Evolutionary conservation across 1,140 invertebrate species (phyloP).

Genomic region (Aphis craccivora): DNA sequence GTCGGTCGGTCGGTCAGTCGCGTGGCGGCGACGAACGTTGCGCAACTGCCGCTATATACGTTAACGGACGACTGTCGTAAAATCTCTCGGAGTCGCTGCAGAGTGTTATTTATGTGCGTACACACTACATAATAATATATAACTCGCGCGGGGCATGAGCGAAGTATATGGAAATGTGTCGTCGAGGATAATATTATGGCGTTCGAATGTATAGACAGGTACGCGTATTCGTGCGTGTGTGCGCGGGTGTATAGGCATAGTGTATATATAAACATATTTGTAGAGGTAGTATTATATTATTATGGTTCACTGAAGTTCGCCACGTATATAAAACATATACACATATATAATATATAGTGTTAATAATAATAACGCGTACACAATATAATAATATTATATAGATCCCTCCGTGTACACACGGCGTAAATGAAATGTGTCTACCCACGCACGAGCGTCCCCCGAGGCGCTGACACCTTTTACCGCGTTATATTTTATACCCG

Average conservation of each 20-base stretch:
- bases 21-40: background rate
- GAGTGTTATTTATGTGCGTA: background rate
- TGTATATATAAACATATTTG: no score
- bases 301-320: no score
- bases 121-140: background rate
- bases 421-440: background rate
- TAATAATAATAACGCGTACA: background rate
- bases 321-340: background rate
- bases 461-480: constrained; percentile 51
- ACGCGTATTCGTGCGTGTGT: no score
- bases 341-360: no score
- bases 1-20: background rate
- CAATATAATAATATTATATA: background rate
- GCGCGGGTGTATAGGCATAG: background rate
- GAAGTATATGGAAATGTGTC: constrained; percentile 12
- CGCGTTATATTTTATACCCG: background rate
- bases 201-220: background rate
- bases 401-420: background rate
- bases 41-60: background rate
- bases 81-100: background rate
- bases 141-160: background rate
- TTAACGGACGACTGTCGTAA: background rate
- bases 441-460: constrained; percentile 48
- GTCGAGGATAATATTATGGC: background rate
- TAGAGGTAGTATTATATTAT: background rate